phyloP scores from a whole-genome alignment of 2,113 vertebrate genomes.

The Coregonus clupeaformis region DNA sequence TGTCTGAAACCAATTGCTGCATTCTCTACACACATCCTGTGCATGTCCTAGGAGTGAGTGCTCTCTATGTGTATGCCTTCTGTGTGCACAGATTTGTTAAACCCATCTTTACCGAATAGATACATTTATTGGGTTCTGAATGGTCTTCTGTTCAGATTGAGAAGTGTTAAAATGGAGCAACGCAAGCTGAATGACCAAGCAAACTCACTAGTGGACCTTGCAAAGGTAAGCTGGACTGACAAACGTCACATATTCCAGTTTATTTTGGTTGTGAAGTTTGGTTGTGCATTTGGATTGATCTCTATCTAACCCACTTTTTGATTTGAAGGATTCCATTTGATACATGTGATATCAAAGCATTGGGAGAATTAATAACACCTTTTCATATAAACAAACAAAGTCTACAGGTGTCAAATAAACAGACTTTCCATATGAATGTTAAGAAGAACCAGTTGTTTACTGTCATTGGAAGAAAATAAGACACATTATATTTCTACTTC shows the following conservation, averaged over 20 bases:
- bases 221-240: constrained; percentile 87
- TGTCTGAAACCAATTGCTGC: constrained; percentile 61
- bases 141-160: constrained; percentile 92
- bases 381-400: constrained; percentile 62
- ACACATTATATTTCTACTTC: no score
- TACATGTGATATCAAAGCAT: constrained; percentile 50
- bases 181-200: constrained; percentile 99
- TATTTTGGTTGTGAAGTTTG: constrained; percentile 33
- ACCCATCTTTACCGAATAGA: constrained; percentile 26
- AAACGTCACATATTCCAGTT: constrained; percentile 24
- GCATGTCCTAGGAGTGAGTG: constrained; percentile 74
- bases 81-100: constrained; percentile 76
- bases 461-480: neutral
- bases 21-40: constrained; percentile 72
- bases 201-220: constrained; percentile 98
- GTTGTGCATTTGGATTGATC: constrained; percentile 42
- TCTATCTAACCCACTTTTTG: constrained; percentile 38
- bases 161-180: constrained; percentile 99
- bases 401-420: constrained; percentile 86
- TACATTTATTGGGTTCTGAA: constrained; percentile 77
- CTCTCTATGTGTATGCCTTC: constrained; percentile 83
- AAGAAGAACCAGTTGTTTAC: constrained; percentile 27
- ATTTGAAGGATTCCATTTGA: constrained; percentile 44
- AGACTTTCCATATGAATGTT: constrained; percentile 55
- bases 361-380: constrained; percentile 33